These are phyloP conservation scores for Ellobium chinense DNA, from an alignment of 2,888 invertebrate genomes.

Conservation along the genomic window DNA sequence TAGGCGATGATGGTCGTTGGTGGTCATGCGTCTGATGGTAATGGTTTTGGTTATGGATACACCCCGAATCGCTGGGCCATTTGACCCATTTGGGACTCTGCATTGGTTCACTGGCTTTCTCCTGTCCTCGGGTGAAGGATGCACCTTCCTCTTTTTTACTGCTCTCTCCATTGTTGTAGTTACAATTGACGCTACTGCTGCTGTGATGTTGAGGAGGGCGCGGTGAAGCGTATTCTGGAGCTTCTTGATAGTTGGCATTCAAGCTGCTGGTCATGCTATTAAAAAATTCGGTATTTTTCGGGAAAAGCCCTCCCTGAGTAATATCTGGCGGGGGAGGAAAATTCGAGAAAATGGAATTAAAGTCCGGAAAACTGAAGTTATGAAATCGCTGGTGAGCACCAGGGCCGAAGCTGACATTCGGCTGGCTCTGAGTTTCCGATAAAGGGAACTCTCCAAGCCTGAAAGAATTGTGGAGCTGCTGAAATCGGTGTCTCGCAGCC, in stretches of 20 bases:
- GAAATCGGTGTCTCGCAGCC: constrained; percentile 21
- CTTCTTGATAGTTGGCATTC: constrained; percentile 18
- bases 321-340: constrained; percentile 35
- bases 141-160: background rate
- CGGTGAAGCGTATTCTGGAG: background rate
- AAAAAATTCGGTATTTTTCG: constrained; percentile 16
- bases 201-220: background rate
- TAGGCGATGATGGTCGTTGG: background rate
- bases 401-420: constrained; percentile 16
- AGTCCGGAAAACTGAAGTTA: constrained; percentile 34
- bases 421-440: constrained; percentile 24
- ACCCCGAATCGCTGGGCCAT: constrained; percentile 38
- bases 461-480: constrained; percentile 22
- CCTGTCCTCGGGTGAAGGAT: background rate
- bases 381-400: background rate
- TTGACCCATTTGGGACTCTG: background rate
- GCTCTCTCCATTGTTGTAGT: background rate
- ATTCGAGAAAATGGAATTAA: constrained; percentile 12
- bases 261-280: constrained; percentile 37
- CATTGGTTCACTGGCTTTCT: background rate
- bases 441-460: constrained; percentile 9
- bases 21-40: background rate
- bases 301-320: constrained; percentile 11
- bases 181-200: background rate
- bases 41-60: background rate